A percentile compares a stretch with the other conserved stretches of the same genome.
Conservation (phyloP, 2,113 vertebrate species). For the Trichechus manatus region DNA sequence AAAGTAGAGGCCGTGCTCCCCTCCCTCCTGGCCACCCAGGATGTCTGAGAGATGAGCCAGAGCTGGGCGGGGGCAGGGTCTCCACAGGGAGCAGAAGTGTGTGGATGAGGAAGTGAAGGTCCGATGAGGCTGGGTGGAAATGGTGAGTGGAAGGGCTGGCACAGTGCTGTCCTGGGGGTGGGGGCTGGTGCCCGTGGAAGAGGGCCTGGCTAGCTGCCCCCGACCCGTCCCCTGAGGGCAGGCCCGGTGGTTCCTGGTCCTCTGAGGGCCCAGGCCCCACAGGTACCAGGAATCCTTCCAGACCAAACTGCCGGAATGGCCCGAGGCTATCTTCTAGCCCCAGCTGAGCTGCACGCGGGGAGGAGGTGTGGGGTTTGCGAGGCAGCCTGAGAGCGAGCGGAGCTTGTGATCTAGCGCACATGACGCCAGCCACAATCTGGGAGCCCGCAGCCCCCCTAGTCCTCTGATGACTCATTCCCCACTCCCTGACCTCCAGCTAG, state of each 20-base stretch:
- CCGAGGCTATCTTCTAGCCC: neutral
- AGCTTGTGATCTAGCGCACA: slow-evolving; percentile 50
- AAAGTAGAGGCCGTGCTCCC: neutral
- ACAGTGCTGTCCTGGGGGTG: neutral
- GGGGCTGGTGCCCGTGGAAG: neutral
- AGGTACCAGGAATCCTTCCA: neutral
- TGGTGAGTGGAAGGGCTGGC: neutral
- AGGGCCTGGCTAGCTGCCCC: neutral
- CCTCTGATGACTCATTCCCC: neutral
- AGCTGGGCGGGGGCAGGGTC: neutral
- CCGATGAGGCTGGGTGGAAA: neutral
- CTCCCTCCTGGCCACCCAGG: neutral
- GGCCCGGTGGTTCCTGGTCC: neutral
- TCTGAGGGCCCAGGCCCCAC: neutral
- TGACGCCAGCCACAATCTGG: neutral
- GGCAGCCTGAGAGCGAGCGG: neutral
- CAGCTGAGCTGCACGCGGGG: neutral
- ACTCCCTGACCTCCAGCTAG: neutral
- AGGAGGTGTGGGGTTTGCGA: neutral
- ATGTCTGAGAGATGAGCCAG: neutral
- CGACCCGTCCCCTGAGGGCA: neutral
- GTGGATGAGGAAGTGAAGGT: neutral
- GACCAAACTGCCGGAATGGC: neutral
- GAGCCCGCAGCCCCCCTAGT: neutral
- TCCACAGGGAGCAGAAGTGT: neutral